Percentiles rank a stretch among this genome's conserved stretches.
These are phyloP conservation scores for Muscicapa adusta DNA, from an alignment of 2,113 vertebrate genomes.

Conservation along the genomic window DNA sequence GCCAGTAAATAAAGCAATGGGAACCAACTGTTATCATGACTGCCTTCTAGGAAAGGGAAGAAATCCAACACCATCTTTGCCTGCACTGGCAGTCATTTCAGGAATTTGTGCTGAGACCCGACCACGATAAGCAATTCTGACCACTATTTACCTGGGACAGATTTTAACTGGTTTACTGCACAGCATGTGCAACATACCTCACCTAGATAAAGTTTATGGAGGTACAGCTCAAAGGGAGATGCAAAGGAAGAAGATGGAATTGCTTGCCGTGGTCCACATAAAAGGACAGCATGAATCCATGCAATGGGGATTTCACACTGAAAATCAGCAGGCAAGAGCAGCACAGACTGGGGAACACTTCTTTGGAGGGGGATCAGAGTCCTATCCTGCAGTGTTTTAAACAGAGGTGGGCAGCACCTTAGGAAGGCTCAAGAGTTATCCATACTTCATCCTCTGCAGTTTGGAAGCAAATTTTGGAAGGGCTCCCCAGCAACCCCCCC, in stretches of 20 bases:
- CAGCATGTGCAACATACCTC: background rate
- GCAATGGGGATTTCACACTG: background rate
- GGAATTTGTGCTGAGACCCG: background rate
- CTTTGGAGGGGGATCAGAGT: background rate
- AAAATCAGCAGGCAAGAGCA: background rate
- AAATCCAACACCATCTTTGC: background rate
- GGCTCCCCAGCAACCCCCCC: background rate
- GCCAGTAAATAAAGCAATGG: constrained; percentile 5
- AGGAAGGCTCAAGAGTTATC: background rate
- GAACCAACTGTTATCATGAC: background rate
- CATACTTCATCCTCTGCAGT: background rate
- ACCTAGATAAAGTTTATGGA: background rate
- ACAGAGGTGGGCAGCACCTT: background rate
- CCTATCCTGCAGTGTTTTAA: background rate
- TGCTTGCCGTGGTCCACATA: background rate
- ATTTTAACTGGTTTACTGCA: background rate
- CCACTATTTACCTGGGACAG: background rate
- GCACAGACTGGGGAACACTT: background rate
- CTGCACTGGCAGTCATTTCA: background rate
- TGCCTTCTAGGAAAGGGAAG: background rate
- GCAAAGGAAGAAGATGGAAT: background rate
- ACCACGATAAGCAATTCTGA: background rate
- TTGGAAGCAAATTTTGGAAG: background rate
- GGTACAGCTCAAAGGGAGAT: background rate
- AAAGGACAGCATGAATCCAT: background rate